phyloP scores from a whole-genome alignment of 2,113 vertebrate genomes.

The Etheostoma cragini region DNA sequence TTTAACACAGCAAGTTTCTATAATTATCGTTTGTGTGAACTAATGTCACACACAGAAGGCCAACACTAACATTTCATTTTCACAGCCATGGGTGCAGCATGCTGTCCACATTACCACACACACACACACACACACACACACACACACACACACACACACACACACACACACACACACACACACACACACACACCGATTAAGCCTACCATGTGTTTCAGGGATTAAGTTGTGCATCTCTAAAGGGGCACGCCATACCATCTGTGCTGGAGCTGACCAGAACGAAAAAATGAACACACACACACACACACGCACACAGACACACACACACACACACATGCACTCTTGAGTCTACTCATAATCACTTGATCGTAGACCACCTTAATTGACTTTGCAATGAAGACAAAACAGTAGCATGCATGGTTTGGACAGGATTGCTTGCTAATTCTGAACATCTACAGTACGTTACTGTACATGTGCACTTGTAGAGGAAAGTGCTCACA shows the following conservation, averaged over 20 bases:
- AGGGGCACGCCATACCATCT: conserved; percentile 68
- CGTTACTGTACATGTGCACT: background rate
- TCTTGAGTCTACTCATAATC: conserved; percentile 1
- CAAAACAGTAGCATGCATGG: conserved; percentile 9
- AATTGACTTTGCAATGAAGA: conserved; percentile 4
- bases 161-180: conserved; percentile 16
- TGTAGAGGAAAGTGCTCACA: background rate
- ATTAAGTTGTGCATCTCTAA: conserved; percentile 66
- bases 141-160: conserved; percentile 25
- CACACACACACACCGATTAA: conserved; percentile 31
- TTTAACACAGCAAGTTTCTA: no score
- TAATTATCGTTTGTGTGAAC: no score
- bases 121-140: conserved; percentile 8
- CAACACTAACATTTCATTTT: no score
- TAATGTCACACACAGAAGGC: no score
- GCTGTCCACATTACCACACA: no score
- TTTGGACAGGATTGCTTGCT: background rate
- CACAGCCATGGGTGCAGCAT: no score
- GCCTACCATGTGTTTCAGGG: conserved; percentile 70
- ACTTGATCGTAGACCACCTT: background rate
- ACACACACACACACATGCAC: background rate
- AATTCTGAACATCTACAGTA: background rate
- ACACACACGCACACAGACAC: conserved; percentile 22
- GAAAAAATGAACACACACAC: background rate
- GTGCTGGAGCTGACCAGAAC: conserved; percentile 56